These are phyloP conservation scores for Thymelicus acteon DNA, from an alignment of 2,888 invertebrate species.

Conservation along the genomic window DNA sequence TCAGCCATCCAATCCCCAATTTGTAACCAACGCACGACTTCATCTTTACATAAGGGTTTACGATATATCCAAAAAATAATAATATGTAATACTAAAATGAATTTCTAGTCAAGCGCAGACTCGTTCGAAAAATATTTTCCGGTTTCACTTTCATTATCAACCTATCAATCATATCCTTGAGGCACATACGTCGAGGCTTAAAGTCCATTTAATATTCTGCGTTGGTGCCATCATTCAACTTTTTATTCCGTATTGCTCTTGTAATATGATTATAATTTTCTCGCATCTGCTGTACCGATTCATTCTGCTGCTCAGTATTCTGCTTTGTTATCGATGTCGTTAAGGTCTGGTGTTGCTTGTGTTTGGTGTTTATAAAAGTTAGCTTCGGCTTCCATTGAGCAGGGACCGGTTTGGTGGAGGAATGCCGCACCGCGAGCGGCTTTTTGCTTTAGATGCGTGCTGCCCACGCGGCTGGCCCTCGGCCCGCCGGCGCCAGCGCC, in stretches of 20 bases:
- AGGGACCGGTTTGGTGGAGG: slow-evolving; percentile 75
- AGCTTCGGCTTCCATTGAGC: slow-evolving; percentile 75
- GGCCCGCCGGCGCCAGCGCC: slow-evolving; percentile 57
- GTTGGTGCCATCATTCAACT: slow-evolving; percentile 66
- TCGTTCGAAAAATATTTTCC: slow-evolving; percentile 12
- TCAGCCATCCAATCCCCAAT: not conserved
- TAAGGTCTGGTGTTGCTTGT: slow-evolving; percentile 58
- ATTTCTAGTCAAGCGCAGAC: not conserved
- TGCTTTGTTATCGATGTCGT: slow-evolving; percentile 46
- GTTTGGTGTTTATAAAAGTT: slow-evolving; percentile 40
- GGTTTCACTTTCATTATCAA: slow-evolving; percentile 56
- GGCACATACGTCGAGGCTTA: slow-evolving; percentile 57
- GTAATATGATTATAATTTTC: slow-evolving; percentile 76
- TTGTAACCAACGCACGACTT: not conserved
- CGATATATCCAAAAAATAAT: no score
- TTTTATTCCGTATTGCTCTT: slow-evolving; percentile 70
- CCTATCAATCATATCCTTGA: slow-evolving; percentile 58
- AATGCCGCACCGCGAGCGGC: slow-evolving; percentile 74
- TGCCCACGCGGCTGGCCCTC: slow-evolving; percentile 67
- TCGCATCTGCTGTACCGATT: slow-evolving; percentile 46
- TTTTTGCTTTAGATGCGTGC: slow-evolving; percentile 72
- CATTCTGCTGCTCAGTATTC: slow-evolving; percentile 39
- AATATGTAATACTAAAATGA: no score
- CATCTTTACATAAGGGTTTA: no score
- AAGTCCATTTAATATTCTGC: slow-evolving; percentile 66